A percentile compares a stretch with the other conserved stretches of the same genome.
phyloP scores from a whole-genome alignment of 2,888 invertebrate genomes.

The Brachyptera risi region DNA sequence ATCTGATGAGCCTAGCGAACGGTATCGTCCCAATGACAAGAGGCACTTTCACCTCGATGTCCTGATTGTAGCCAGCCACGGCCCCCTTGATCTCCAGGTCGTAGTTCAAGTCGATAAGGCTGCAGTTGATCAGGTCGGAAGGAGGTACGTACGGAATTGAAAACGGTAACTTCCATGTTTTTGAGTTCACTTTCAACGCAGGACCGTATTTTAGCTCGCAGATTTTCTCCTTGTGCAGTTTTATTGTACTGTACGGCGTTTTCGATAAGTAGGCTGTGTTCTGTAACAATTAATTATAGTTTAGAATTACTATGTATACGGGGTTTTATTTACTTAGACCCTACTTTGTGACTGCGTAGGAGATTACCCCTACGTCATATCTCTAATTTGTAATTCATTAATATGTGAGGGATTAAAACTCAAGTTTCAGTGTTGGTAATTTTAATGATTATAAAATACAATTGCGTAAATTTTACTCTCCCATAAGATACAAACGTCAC shows the following conservation, averaged over 20 bases:
- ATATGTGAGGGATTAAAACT: no score
- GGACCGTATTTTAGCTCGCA: background rate
- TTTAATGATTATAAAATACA: no score
- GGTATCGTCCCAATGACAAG: background rate
- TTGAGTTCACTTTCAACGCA: background rate
- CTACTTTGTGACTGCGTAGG: no score
- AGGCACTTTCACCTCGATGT: background rate
- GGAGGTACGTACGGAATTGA: background rate
- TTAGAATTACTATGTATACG: no score
- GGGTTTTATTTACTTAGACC: no score
- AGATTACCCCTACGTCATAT: no score
- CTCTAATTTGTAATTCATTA: no score
- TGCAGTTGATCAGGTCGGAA: background rate
- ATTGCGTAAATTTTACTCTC: no score
- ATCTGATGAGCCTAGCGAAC: no score
- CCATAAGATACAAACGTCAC: no score
- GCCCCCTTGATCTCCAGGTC: background rate
- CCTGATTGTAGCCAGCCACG: background rate
- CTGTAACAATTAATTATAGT: background rate
- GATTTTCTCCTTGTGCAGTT: background rate
- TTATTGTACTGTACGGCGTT: background rate
- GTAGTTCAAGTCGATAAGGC: background rate
- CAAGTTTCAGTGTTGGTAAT: no score
- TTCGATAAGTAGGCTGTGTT: background rate
- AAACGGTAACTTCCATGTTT: background rate